A percentile compares a stretch with the other conserved stretches of the same genome.
Conservation (phyloP, 2,797 vertebrate species). For the Eleutherodactylus coqui region DNA sequence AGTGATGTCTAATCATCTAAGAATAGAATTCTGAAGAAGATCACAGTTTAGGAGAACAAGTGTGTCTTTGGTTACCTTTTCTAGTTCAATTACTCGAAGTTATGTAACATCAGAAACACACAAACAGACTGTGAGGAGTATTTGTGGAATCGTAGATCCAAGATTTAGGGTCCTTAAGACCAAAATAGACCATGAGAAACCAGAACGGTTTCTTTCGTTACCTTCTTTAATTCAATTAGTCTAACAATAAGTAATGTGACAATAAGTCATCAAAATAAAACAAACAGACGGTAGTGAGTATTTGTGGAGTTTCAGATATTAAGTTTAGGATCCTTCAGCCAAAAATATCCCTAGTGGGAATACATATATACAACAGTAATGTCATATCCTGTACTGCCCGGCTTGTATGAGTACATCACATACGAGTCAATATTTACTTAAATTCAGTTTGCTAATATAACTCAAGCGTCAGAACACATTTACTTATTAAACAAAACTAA, state of each 20-base stretch:
- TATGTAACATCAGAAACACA: constrained; percentile 34
- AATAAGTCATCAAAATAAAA: not conserved
- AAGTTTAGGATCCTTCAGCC: constrained; percentile 9
- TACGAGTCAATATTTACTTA: not conserved
- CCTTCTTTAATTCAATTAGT: constrained; percentile 39
- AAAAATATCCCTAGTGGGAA: constrained; percentile 13
- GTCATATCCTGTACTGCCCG: not conserved
- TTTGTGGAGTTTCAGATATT: not conserved
- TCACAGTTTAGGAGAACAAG: constrained; percentile 18
- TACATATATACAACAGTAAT: not conserved
- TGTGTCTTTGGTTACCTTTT: constrained; percentile 51
- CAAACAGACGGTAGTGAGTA: not conserved
- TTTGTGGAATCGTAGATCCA: not conserved
- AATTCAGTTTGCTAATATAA: not conserved
- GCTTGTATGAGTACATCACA: not conserved
- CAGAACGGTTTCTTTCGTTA: constrained; percentile 39
- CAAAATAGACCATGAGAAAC: constrained; percentile 27
- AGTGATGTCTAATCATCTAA: not conserved
- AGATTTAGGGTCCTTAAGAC: constrained; percentile 10
- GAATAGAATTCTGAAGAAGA: constrained; percentile 23
- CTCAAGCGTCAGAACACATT: not conserved
- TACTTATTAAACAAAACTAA: not conserved
- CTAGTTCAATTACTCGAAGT: constrained; percentile 27
- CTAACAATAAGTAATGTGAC: constrained; percentile 39
- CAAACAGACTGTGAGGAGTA: not conserved